Percentiles rank a stretch among this genome's conserved stretches.
Conservation (phyloP, 2,888 invertebrate species). For the Tetragonula carbonaria region DNA sequence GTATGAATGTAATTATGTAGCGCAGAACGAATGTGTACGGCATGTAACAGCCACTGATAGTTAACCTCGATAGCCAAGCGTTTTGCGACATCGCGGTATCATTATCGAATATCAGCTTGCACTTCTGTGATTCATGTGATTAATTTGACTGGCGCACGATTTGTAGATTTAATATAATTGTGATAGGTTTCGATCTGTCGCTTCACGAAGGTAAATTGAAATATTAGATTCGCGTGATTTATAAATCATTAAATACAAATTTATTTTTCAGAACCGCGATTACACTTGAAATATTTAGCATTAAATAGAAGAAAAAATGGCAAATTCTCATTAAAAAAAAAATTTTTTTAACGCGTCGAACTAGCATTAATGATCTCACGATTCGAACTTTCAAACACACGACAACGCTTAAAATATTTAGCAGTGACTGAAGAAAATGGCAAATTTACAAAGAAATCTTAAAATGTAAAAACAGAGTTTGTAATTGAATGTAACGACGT, state of each 20-base stretch:
- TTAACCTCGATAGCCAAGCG: background rate
- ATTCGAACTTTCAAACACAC: too few relatives aligned
- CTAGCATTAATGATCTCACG: too few relatives aligned
- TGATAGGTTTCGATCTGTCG: background rate
- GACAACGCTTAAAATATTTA: too few relatives aligned
- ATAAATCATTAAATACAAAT: background rate
- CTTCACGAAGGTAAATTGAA: background rate
- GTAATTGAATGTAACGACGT: too few relatives aligned
- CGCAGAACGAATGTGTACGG: background rate
- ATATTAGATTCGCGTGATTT: background rate
- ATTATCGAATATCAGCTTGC: constrained; percentile 25
- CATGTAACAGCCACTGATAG: background rate
- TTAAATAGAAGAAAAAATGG: background rate
- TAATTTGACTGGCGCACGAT: background rate
- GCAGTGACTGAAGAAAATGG: too few relatives aligned
- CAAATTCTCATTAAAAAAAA: background rate
- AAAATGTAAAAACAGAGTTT: too few relatives aligned
- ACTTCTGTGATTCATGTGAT: background rate
- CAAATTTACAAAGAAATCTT: too few relatives aligned
- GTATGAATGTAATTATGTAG: background rate
- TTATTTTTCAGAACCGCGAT: background rate
- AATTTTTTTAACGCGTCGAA: background rate
- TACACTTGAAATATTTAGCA: background rate
- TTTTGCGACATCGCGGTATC: constrained; percentile 22
- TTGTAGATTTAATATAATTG: background rate